phyloP scores from a whole-genome alignment of 2,797 vertebrate species.

The Margarornis squamiger region DNA sequence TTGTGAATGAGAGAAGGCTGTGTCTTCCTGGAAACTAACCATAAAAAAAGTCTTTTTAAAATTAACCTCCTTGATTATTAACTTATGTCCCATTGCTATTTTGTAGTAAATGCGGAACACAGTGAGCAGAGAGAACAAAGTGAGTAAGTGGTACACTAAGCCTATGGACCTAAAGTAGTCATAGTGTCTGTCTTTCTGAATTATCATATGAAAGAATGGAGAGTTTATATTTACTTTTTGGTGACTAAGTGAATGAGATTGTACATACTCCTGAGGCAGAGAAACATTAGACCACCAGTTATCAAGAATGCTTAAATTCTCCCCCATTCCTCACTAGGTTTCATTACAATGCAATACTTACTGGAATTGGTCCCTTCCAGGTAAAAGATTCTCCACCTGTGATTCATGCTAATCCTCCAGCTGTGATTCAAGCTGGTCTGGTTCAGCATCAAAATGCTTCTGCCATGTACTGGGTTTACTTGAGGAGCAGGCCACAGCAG shows the following conservation, averaged over 20 bases:
- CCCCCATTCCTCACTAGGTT: neutral
- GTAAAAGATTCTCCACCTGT: neutral
- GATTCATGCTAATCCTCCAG: neutral
- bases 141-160: neutral
- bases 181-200: neutral
- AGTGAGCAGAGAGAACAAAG: neutral
- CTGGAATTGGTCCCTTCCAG: neutral
- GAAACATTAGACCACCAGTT: neutral
- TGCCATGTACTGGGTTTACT: neutral
- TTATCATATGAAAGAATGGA: neutral
- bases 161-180: neutral
- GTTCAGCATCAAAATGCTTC: neutral
- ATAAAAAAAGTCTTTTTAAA: neutral
- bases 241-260: neutral
- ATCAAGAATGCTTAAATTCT: neutral
- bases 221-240: neutral
- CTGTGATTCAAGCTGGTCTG: neutral
- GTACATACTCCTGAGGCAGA: neutral
- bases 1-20: neutral
- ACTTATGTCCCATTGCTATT: neutral
- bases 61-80: neutral
- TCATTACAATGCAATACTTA: neutral
- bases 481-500: neutral
- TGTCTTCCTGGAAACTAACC: neutral
- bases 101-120: neutral